Base-by-base conservation (phyloP, 2,797 vertebrate species). In the Dallia pectoralis region DNA sequence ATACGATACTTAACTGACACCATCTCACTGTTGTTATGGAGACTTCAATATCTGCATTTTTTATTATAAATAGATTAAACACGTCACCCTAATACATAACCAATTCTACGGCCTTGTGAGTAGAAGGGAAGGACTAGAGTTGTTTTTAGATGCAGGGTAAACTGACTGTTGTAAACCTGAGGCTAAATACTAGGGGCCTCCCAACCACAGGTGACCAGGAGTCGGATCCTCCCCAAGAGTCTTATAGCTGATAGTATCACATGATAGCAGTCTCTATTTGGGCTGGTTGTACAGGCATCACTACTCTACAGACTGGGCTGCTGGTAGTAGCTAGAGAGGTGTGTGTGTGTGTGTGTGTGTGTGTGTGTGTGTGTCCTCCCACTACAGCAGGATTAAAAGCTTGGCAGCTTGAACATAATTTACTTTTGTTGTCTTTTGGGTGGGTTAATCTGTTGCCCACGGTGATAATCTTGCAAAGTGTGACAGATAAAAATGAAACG, bases 391-490 rank as follows among this genome's bases (percentile, higher is more conserved):
- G 86, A 91, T 91, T 87, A 88, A 87, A 81, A 83, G 79, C 80
- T 84, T 84, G 79, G 79, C 82, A 75, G 77, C 77, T 72, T 76
- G 69, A 81, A 72, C 75, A 87, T 87, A 81, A 74, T 85, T 80
- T 84, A 84, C 73, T 80, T 87, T 82, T 81, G 85, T 68, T 84
- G 53, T 78, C 84, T 84, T 83, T 81, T 77, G 82, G 78, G 77
- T 78, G 73, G 76, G 77, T 74, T 91, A 89, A 88, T 92, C 86
- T 90, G 81, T 83, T 69, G 78, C 77, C 81, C 79, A 71, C 72
- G 16, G 84, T 87, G 82, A 89, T 92, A 91, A 91, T 91, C 86
- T 90, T 80, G 74, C 70, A 74, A 66, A 81, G 85, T 84, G 87
- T 88, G 86, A 86, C 84, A 89, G 87, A 87, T 83, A 80, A 81